Evolutionary conservation across 1,140 invertebrate species (phyloP).

Genomic region (Formica exsecta): DNA sequence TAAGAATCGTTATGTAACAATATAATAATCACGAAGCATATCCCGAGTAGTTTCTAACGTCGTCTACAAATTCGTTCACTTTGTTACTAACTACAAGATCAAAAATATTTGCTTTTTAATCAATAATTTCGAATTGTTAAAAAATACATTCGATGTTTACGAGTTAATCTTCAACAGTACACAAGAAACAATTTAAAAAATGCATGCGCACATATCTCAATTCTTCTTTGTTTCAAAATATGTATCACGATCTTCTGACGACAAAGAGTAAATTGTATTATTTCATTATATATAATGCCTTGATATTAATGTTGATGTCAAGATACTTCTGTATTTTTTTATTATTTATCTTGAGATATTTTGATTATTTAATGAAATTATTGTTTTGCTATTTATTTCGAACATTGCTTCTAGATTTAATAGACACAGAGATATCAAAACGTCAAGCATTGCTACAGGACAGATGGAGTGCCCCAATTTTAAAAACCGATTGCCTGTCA

Average conservation of each 20-base stretch:
- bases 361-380: background rate
- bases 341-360: background rate
- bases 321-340: background rate
- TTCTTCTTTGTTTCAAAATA: too few relatives aligned
- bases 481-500: slow-evolving; percentile 54
- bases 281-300: background rate
- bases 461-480: slow-evolving; percentile 61
- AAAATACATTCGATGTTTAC: background rate
- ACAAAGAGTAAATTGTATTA: background rate
- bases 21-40: background rate
- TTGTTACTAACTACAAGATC: background rate
- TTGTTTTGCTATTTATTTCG: background rate
- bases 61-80: background rate
- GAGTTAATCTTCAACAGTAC: background rate
- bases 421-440: slow-evolving; percentile 6
- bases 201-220: too few relatives aligned
- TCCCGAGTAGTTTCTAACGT: background rate
- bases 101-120: background rate
- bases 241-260: too few relatives aligned
- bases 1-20: background rate
- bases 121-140: background rate
- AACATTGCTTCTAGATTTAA: background rate
- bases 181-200: background rate
- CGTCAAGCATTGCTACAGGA: slow-evolving; percentile 42
- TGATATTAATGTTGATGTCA: background rate